phyloP scores from a whole-genome alignment of 2,113 vertebrate genomes.

The Hymenochirus boettgeri region DNA sequence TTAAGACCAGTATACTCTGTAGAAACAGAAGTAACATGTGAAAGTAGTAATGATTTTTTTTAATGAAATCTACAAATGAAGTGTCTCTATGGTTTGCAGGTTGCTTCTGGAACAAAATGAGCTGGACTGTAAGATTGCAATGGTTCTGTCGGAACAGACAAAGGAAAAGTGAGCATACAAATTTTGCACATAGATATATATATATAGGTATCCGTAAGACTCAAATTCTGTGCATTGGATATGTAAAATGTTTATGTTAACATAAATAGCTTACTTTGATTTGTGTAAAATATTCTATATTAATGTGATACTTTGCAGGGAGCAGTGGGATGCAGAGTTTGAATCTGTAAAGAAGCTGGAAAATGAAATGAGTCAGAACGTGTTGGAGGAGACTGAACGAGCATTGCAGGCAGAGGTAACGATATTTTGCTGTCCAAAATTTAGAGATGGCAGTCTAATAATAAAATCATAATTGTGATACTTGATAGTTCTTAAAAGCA shows the following conservation, averaged over 20 bases:
- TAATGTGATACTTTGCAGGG: slow-evolving; percentile 62
- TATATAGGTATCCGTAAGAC: no score
- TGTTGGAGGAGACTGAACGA: slow-evolving; percentile 65
- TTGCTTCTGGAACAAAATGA: slow-evolving; percentile 62
- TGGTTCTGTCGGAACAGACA: slow-evolving; percentile 60
- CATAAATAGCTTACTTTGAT: no score
- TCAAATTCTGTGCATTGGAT: no score
- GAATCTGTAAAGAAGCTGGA: slow-evolving; percentile 69
- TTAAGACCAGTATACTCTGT: no score
- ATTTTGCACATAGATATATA: neutral
- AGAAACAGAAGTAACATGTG: no score
- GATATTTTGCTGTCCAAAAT: neutral
- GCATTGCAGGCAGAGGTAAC: slow-evolving; percentile 70
- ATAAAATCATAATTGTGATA: fast-evolving
- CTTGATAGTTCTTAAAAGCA: no score
- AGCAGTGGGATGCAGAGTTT: slow-evolving; percentile 73
- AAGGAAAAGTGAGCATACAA: slow-evolving; percentile 60
- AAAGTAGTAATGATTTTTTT: no score
- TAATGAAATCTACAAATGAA: no score
- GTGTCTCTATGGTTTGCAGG: slow-evolving; percentile 29
- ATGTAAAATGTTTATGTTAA: no score
- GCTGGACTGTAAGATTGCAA: slow-evolving; percentile 58
- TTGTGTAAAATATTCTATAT: no score
- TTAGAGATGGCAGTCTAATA: fast-evolving
- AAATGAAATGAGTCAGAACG: slow-evolving; percentile 66